Percentiles rank a stretch among this genome's conserved stretches.
Conservation (phyloP, 2,797 vertebrate species). For the Enteromius unitaeniatus region DNA sequence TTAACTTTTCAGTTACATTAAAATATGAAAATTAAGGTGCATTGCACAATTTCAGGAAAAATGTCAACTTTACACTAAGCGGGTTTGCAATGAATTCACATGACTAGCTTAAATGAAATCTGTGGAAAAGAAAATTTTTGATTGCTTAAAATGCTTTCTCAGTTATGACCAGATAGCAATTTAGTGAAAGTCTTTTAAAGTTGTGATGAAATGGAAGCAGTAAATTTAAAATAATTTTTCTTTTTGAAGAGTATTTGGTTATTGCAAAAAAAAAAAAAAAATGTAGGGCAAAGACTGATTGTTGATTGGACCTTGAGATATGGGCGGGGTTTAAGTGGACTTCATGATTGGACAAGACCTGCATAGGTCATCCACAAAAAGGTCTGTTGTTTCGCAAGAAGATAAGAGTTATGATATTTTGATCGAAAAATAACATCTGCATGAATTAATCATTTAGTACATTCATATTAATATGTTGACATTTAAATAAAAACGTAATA, state of each 20-base stretch:
- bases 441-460: neutral
- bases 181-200: neutral
- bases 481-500: no score
- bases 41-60: neutral
- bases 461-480: neutral
- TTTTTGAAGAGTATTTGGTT: neutral
- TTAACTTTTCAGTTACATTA: neutral
- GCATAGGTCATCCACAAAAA: neutral
- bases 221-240: neutral
- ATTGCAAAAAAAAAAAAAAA: neutral
- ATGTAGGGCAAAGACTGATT: neutral
- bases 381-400: neutral
- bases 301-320: neutral
- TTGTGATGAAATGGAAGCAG: neutral
- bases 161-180: no score
- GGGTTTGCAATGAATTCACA: neutral
- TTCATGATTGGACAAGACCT: neutral
- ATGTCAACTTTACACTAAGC: neutral
- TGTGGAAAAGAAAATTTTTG: neutral
- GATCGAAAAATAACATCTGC: no score
- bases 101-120: neutral
- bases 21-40: neutral
- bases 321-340: neutral
- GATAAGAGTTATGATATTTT: neutral
- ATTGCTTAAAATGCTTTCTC: neutral